A percentile compares a stretch with the other conserved stretches of the same genome.
These are phyloP conservation scores for Myotis pilosus DNA, from an alignment of 2,797 vertebrate genomes.

Conservation along the genomic window DNA sequence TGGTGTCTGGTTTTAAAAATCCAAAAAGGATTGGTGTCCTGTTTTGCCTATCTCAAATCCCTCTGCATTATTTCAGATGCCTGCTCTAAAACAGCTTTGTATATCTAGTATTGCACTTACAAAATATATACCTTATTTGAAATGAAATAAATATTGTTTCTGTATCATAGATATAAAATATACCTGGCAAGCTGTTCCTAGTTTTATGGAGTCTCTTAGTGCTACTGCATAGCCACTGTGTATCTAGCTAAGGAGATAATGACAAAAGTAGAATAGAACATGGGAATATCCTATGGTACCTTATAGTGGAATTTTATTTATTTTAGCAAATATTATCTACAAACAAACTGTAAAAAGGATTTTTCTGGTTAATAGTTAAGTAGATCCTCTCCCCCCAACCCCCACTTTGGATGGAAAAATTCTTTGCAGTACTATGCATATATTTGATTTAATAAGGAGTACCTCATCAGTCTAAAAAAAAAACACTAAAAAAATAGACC, in stretches of 20 bases:
- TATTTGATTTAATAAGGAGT: not conserved
- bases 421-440: not conserved
- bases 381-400: too few species aligned
- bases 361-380: not conserved
- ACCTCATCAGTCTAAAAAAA: not conserved
- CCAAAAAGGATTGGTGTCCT: not conserved
- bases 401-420: not conserved
- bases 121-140: not conserved
- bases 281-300: not conserved
- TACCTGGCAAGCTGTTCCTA: not conserved
- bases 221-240: not conserved
- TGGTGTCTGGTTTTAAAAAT: not conserved
- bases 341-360: not conserved
- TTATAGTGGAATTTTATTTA: not conserved
- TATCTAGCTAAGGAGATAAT: not conserved
- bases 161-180: not conserved
- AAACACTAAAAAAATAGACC: not conserved
- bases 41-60: conserved; percentile 38
- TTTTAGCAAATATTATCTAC: not conserved
- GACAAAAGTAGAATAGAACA: not conserved
- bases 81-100: not conserved
- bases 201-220: not conserved
- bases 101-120: not conserved
- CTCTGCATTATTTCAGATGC: not conserved
- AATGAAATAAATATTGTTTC: not conserved